Evolutionary conservation across 2,797 vertebrate genomes (phyloP), one percentile per base, ranked within the genome.

Genomic region (Acestrorhynchus altus): DNA sequence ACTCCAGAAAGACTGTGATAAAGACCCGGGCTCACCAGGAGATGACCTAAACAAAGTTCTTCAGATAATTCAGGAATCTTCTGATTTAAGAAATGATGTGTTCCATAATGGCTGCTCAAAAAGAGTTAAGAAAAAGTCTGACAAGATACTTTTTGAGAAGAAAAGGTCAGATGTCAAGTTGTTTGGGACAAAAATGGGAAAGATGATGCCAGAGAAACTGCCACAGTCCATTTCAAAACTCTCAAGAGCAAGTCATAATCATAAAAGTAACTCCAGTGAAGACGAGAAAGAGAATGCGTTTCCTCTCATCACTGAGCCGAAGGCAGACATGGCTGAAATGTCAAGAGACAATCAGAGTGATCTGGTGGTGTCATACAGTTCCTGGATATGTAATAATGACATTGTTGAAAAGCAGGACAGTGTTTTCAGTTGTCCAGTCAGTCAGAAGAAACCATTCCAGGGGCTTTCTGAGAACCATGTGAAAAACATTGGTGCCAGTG

Each of bases 271-370:
- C 70, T 74, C 42, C 1, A 70, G 39, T 52, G 72, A 76, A 40
- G 66, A 64, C 40, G 68, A 72, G 63, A 84, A 81, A 49, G 57
- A 46, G 70, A 78, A 52, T 15, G 9, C 13, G 54, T 90, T 86
- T 80, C 84, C 90, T 35, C 2, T 77, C 4, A 87, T 88, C 77
- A 74, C 85, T 0, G 84, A 89, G 22, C 85, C 81, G 44, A 84
- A 81, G 60, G 2, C 22, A 12, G 44, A 68, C 4, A 16, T 46
- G 4, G 26, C 26, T 35, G n/a, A 26, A 13, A 40, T 61, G 20
- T 65, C 71, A 35, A 54, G 31, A 44, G 63, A 65, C 26, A 42
- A 61, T 61, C 44, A 77, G 9, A 47, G 61, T 4, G 78, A 79
- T 74, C 81, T 61, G 66, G 16, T 77, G 20, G 69, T 28, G 52